Conservation (phyloP, 2,797 vertebrate species). For the Tauraco hartlaubi region DNA sequence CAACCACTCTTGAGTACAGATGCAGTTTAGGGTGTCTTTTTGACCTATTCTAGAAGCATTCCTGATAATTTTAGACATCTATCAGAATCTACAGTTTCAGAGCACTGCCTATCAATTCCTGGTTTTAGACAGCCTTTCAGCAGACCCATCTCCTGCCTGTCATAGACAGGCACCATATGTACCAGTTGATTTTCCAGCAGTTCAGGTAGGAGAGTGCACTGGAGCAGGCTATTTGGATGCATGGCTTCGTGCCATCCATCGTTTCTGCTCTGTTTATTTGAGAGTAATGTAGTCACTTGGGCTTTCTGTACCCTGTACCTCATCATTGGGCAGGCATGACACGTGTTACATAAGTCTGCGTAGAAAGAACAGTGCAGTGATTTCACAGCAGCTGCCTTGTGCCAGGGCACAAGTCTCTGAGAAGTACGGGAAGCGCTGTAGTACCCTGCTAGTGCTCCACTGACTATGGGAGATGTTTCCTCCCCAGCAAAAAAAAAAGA, state of each 20-base stretch:
- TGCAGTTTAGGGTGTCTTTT: background rate
- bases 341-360: accelerated
- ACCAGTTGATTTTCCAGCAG: background rate
- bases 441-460: background rate
- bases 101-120: background rate
- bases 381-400: background rate
- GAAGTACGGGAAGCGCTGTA: background rate
- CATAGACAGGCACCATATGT: background rate
- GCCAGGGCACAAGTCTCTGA: background rate
- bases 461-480: background rate
- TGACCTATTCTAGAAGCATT: background rate
- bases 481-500: no score
- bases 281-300: background rate
- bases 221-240: background rate
- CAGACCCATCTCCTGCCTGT: background rate
- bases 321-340: background rate
- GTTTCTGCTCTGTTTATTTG: background rate
- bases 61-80: background rate
- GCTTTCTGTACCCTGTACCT: background rate
- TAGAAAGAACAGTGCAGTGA: background rate
- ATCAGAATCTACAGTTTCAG: background rate
- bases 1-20: no score
- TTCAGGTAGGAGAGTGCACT: background rate
- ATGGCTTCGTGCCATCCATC: background rate
- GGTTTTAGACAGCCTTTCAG: background rate